Evolutionary conservation across 30 jellyfish, hydroid and myxozoan genomes (phyloP).

Genomic region (Mastigias papua): DNA sequence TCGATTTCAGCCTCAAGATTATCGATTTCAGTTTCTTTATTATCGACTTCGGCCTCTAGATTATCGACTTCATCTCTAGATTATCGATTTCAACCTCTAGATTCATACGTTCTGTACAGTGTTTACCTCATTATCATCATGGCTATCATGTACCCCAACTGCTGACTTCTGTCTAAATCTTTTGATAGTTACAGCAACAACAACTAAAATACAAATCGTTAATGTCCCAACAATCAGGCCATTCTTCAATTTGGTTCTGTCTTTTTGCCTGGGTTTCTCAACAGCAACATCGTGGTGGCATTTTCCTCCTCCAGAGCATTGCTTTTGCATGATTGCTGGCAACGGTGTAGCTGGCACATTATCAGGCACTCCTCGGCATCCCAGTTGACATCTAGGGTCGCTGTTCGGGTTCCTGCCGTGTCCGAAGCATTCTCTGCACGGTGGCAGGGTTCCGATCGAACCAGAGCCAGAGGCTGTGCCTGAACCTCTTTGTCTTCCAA

Average conservation of each 20-base stretch:
- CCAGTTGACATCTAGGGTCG: slow-evolving; percentile 14
- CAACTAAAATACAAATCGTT: background rate
- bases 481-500: background rate
- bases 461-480: slow-evolving; percentile 22
- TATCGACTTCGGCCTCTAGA: no score
- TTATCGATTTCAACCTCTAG: no score
- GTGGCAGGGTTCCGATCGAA: slow-evolving; percentile 19
- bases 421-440: slow-evolving; percentile 25
- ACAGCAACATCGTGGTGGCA: background rate
- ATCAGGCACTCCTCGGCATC: slow-evolving; percentile 3
- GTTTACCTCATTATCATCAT: background rate
- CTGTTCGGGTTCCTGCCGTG: slow-evolving; percentile 38
- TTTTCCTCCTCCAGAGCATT: background rate
- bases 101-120: background rate
- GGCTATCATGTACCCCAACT: background rate
- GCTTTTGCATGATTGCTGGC: background rate
- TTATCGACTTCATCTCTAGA: no score
- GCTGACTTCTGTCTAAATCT: background rate
- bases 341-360: background rate
- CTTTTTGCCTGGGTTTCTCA: background rate
- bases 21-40: no score
- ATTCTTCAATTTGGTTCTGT: background rate
- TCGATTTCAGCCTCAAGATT: no score
- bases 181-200: background rate
- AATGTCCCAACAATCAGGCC: background rate